phyloP scores from a whole-genome alignment of 1,140 invertebrate species.

The Drosophila nasuta region DNA sequence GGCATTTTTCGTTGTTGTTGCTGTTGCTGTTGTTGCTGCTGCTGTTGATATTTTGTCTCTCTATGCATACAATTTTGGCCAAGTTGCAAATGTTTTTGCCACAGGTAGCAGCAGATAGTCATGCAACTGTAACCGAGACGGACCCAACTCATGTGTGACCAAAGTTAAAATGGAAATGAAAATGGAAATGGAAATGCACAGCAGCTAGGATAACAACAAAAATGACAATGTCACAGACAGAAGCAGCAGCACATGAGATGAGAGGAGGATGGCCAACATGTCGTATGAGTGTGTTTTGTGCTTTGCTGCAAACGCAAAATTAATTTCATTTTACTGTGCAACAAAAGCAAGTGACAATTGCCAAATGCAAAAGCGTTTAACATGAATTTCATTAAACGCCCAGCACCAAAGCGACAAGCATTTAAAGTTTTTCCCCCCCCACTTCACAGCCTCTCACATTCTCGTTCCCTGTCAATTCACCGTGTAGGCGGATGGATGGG shows the following conservation, averaged over 20 bases:
- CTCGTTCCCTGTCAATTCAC: not conserved
- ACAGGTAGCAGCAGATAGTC: slow-evolving; percentile 37
- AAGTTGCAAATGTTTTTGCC: slow-evolving; percentile 64
- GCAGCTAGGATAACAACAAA: slow-evolving; percentile 44
- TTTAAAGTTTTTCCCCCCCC: slow-evolving; percentile 43
- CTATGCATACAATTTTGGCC: slow-evolving; percentile 64
- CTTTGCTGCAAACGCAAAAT: slow-evolving; percentile 72
- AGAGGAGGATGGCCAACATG: slow-evolving; percentile 47
- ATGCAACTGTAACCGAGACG: slow-evolving; percentile 75
- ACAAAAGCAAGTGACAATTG: slow-evolving; percentile 74
- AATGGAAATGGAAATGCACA: slow-evolving; percentile 33
- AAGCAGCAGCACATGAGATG: slow-evolving; percentile 15
- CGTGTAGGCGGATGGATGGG: slow-evolving; percentile 12
- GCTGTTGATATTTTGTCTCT: slow-evolving; percentile 74
- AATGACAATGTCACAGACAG: slow-evolving; percentile 70
- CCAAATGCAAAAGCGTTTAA: slow-evolving; percentile 74
- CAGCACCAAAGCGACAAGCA: slow-evolving; percentile 35
- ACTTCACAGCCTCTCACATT: not conserved
- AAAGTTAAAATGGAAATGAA: slow-evolving; percentile 78
- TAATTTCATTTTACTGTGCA: slow-evolving; percentile 72
- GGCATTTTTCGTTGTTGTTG: slow-evolving; percentile 53
- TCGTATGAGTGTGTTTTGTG: slow-evolving; percentile 72
- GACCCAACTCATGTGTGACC: slow-evolving; percentile 73
- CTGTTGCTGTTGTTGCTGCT: slow-evolving; percentile 26
- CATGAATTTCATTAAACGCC: slow-evolving; percentile 70